Base-by-base conservation (phyloP, 2,888 invertebrate genomes). In the Ypsolopha scabrella region DNA sequence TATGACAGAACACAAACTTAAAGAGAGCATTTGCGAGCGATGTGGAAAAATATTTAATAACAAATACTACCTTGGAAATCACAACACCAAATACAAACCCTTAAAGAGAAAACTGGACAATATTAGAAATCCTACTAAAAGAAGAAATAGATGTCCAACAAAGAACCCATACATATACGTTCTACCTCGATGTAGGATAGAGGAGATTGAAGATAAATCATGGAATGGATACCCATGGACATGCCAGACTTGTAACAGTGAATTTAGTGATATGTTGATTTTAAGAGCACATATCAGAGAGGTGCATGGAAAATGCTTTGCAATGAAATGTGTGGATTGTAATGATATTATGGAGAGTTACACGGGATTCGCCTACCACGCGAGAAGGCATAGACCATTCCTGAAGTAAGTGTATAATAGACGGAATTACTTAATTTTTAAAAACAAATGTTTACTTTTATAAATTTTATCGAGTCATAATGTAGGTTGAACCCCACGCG, bases 291-390 rank as follows among this genome's bases (percentile, higher is more conserved):
- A 90, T 67, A 87, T 85, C 58, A 72, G 75, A 50, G 69, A 68
- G 14, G 73, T 79, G 49, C 89, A 89, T 62, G 82, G 85, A 59
- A 87, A 87, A 56, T 69, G 79, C 41, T 72, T 87, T 1, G 82
- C 85, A 55, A 89, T 87, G 60, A 78, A 86, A 64, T 90, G 90
- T 61, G 83, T 82, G 38, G 87, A 88, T 60, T 90, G 90, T 59
- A 85, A 87, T 41, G 89, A 89, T 74, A 78, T 88, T 9, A 89
- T 88, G 57, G 79, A 85, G 50, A 88, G 88, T 62, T 88, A 88
- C 65, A 80, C 78, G 56, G 85, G 87, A 37, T 89, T 89, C 61
- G 64, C 89, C n/a, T 77, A 81, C 7, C 90, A 90, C 59, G 87
- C 88, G 0, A 77, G 80, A 55, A 72, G 81, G 33, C 89, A 89